phyloP scores from a whole-genome alignment of 2,113 vertebrate species.

The Trogon surrucura region DNA sequence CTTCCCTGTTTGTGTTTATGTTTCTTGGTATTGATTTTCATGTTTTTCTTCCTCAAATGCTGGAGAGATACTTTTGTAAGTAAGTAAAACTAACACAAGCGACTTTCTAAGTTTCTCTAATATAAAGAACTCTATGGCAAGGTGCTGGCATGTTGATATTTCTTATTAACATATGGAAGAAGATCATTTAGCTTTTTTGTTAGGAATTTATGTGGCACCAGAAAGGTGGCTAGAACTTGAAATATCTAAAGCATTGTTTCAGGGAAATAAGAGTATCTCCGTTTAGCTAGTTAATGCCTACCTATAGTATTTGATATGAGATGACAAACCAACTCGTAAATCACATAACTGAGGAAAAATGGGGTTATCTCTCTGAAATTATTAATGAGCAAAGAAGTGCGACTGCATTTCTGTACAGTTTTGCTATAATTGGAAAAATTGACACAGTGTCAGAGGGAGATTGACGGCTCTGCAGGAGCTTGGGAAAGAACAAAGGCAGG shows the following conservation, averaged over 20 bases:
- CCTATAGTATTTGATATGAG: background rate
- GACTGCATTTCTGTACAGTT: background rate
- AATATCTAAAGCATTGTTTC: background rate
- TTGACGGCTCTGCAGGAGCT: conserved; percentile 8
- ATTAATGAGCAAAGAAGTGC: background rate
- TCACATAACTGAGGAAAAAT: background rate
- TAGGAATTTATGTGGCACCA: background rate
- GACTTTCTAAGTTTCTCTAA: background rate
- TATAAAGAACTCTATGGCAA: background rate
- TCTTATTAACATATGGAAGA: background rate
- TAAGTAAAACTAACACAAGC: background rate
- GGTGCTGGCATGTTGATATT: background rate
- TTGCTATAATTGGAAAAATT: background rate
- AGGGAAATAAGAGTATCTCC: background rate
- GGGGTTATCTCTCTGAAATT: background rate
- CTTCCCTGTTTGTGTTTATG: conserved; percentile 55
- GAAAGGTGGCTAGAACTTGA: background rate
- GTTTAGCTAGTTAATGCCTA: background rate
- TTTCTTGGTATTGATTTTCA: conserved; percentile 56
- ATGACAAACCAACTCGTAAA: background rate
- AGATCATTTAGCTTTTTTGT: background rate
- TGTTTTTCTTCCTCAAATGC: conserved; percentile 20
- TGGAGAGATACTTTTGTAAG: background rate
- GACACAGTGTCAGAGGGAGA: background rate
- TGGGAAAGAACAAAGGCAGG: background rate